Base-by-base conservation (phyloP, 2,888 invertebrate species). In the Troglohyphantes excavatus region DNA sequence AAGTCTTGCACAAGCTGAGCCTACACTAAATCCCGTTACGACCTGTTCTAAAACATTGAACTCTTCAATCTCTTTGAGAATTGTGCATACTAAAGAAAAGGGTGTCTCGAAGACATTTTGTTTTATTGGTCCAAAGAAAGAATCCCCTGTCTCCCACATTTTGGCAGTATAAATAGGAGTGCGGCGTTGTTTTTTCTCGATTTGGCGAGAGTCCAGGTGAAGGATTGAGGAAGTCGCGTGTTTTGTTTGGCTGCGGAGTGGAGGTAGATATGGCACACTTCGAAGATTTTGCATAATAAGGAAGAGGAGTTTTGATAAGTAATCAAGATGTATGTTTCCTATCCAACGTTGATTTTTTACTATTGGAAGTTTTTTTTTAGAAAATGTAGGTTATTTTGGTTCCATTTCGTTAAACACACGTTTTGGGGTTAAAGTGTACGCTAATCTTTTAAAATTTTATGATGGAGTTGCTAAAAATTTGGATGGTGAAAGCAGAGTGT, bases 191-290 rank as follows among this genome's bases (percentile, higher is more conserved):
- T 53, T 53, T 53, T 13, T 13, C 5, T 5, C 17, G 13, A 17
- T n/a, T 53, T 53, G 53, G 53, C 13, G 2, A 13, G 5, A 53
- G 13, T 53, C 53, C 53, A 53, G 53, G 17, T 53, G 53, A 53
- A 53, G n/a, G 53, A n/a, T 53, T 53, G 17, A 17, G 13, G n/a
- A 53, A n/a, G 13, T 5, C n/a, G 53, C n/a, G n/a, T 53, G 53
- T 53, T 70, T 72, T 72, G 53, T 72, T 72, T 53, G 72, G 72
- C 72, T 76, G 29, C 76, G n/a, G 9, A 33, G n/a, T 61, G 19
- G 9, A 21, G 33, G 33, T 11, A 53, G 53, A 53, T 53, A n/a
- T 53, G 53, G 17, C 13, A 53, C 17, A 5, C n/a, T 53, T 53
- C 53, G 5, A 53, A n/a, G 53, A 53, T 53, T 53, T 53, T 53